Evolutionary conservation across 1,140 invertebrate genomes (phyloP).

Genomic region (Stenopsyche tienmushanensis): DNA sequence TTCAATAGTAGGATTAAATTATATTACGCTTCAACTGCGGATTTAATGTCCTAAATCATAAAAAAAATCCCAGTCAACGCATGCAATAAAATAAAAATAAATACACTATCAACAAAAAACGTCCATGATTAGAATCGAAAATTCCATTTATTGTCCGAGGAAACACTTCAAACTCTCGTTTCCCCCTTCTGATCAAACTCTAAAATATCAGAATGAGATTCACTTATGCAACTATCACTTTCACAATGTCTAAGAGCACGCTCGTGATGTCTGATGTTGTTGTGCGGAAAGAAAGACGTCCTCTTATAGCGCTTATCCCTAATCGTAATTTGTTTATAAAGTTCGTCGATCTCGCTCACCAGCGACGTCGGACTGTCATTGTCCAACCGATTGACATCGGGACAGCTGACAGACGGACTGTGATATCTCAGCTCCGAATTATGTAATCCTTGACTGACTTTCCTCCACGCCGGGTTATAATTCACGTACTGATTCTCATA

Average conservation of each 20-base stretch:
- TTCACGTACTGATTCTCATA: slow-evolving; percentile 54
- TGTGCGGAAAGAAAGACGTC: slow-evolving; percentile 42
- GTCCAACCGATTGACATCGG: slow-evolving; percentile 49
- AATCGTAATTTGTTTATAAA: slow-evolving; percentile 60
- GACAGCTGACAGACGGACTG: slow-evolving; percentile 51
- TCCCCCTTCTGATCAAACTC: slow-evolving; percentile 35
- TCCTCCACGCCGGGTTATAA: slow-evolving; percentile 52
- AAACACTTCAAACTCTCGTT: slow-evolving; percentile 29
- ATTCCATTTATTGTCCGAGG: neutral
- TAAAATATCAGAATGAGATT: slow-evolving; percentile 48
- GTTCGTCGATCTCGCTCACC: slow-evolving; percentile 58
- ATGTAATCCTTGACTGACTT: slow-evolving; percentile 44
- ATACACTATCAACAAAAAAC: too few species aligned
- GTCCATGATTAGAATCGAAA: too few species aligned
- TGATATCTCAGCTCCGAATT: slow-evolving; percentile 53
- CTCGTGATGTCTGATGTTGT: slow-evolving; percentile 50
- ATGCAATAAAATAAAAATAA: too few species aligned
- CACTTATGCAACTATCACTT: slow-evolving; percentile 55
- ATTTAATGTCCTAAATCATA: too few species aligned
- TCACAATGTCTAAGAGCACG: slow-evolving; percentile 49
- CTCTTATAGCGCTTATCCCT: slow-evolving; percentile 46
- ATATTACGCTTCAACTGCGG: too few species aligned
- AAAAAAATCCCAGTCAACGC: too few species aligned
- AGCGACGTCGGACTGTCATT: slow-evolving; percentile 51
- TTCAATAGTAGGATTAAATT: too few species aligned